Percentiles rank a stretch among this genome's conserved stretches.
Evolutionary conservation across 2,113 vertebrate species (phyloP).

Genomic region (Ceyx margarethae): DNA sequence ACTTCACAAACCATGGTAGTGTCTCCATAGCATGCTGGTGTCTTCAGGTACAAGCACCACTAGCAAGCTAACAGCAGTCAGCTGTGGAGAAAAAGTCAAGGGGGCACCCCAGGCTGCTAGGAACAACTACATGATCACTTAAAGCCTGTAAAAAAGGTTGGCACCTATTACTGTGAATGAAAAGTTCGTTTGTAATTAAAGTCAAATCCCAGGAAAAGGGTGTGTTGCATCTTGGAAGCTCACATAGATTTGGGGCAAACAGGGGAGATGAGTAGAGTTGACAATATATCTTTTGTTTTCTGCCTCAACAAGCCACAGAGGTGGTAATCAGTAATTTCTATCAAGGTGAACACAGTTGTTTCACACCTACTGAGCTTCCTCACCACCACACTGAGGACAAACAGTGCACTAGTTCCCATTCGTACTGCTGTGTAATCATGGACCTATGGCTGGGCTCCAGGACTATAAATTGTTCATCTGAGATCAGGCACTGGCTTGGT

Average conservation of each 20-base stretch:
- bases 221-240: not conserved
- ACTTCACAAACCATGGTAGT: not conserved
- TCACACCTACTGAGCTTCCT: not conserved
- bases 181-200: not conserved
- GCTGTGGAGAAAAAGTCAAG: not conserved
- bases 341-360: not conserved
- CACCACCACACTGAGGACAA: not conserved
- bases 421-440: not conserved
- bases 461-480: not conserved
- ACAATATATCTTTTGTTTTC: not conserved
- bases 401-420: not conserved
- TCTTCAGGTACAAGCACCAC: not conserved
- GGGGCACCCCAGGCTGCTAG: not conserved
- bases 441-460: not conserved
- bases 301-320: not conserved
- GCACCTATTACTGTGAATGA: not conserved
- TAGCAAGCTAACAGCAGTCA: not conserved
- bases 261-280: not conserved
- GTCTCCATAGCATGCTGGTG: not conserved
- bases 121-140: not conserved
- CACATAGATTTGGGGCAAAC: accelerated
- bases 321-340: not conserved
- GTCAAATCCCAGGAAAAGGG: not conserved
- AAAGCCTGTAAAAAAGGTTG: not conserved
- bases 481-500: not conserved